Conservation (phyloP, 2,113 vertebrate species). For the Archocentrus centrarchus region DNA sequence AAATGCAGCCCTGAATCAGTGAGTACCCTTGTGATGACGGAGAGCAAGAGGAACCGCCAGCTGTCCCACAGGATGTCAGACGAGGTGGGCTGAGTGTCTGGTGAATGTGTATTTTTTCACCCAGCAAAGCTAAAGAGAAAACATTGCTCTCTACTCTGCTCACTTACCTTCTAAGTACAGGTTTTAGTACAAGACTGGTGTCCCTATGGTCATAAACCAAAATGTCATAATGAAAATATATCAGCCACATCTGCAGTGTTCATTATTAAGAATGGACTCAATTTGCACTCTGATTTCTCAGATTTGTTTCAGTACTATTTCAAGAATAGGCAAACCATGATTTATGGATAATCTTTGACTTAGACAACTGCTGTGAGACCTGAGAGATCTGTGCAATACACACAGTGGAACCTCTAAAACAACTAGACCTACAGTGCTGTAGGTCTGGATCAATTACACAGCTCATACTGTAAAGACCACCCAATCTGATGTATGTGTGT, state of each 20-base stretch:
- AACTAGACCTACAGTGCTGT: not conserved
- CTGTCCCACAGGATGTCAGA: slow-evolving; percentile 23
- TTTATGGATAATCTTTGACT: not conserved
- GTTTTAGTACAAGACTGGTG: no score
- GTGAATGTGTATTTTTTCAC: not conserved
- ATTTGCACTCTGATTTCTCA: not conserved
- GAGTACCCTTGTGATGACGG: not conserved
- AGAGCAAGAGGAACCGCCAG: slow-evolving; percentile 9
- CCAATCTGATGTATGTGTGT: not conserved
- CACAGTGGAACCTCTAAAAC: not conserved
- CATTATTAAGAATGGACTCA: no score
- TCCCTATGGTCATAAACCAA: no score
- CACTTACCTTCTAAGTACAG: not conserved
- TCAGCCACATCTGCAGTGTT: no score
- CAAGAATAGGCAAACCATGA: not conserved
- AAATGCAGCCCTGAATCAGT: not conserved
- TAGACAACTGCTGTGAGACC: not conserved
- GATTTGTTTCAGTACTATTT: not conserved
- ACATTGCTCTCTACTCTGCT: not conserved
- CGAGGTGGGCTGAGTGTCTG: slow-evolving; percentile 43
- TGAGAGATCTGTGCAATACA: not conserved
- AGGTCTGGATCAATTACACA: not conserved
- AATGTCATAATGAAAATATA: no score
- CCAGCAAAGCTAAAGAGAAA: not conserved
- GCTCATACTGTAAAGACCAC: not conserved